phyloP scores from a whole-genome alignment of 2,797 vertebrate species.

The Diglossa cyanea region DNA sequence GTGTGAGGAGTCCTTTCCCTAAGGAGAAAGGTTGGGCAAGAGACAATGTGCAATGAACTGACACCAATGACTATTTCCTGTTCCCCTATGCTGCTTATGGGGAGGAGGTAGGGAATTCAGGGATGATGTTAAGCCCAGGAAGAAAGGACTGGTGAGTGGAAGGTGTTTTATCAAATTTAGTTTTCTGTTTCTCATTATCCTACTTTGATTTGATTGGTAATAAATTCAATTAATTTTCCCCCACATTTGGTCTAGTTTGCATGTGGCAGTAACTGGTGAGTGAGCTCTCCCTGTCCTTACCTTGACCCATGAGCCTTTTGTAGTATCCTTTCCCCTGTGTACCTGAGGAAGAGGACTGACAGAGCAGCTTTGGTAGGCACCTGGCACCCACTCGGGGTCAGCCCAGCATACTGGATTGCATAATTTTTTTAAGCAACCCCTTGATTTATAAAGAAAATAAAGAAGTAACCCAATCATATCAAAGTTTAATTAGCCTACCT shows the following conservation, averaged over 20 bases:
- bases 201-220: neutral
- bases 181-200: neutral
- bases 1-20: neutral
- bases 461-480: neutral
- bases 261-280: neutral
- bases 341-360: neutral
- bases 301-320: neutral
- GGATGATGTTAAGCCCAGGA: neutral
- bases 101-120: neutral
- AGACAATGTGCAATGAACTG: neutral
- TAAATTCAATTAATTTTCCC: neutral
- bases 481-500: neutral
- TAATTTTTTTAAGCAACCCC: neutral
- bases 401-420: neutral
- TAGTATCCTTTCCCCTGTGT: neutral
- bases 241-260: neutral
- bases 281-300: neutral
- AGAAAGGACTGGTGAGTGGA: neutral
- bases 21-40: neutral
- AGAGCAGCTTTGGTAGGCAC: neutral
- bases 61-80: neutral
- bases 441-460: neutral
- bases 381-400: rapidly evolving
- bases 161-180: neutral
- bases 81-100: neutral